These are phyloP conservation scores for Microtus pennsylvanicus DNA, from an alignment of 2,113 vertebrate genomes.

Conservation along the genomic window DNA sequence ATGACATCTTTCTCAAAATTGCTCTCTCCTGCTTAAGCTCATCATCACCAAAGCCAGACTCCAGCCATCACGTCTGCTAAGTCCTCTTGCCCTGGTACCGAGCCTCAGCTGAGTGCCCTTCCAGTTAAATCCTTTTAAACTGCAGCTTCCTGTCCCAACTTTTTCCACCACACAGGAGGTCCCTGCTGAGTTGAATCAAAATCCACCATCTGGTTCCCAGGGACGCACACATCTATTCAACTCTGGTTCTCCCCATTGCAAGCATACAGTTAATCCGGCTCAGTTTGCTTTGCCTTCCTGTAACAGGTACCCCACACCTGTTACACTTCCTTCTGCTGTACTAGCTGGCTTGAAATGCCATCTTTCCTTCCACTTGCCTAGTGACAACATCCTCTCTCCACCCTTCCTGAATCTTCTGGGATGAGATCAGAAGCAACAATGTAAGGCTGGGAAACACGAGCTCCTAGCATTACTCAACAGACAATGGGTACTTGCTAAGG, in stretches of 20 bases:
- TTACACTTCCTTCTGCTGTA: not conserved
- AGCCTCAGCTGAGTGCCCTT: not conserved
- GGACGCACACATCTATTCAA: not conserved
- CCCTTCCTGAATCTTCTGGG: not conserved
- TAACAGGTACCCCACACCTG: not conserved
- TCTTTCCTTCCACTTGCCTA: not conserved
- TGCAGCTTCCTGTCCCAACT: not conserved
- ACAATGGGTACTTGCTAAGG: not conserved
- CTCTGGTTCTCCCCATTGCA: not conserved
- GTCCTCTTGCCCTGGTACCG: not conserved
- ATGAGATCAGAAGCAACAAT: not conserved
- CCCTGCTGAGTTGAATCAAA: not conserved
- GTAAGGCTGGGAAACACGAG: not conserved
- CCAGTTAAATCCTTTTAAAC: not conserved
- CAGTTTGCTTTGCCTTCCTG: not conserved
- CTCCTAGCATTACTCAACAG: not conserved
- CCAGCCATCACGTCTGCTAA: not conserved
- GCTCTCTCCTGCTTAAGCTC: not conserved
- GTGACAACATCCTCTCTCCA: not conserved
- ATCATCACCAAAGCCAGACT: not conserved
- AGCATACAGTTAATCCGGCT: not conserved
- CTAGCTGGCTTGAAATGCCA: not conserved
- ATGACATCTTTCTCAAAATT: not conserved
- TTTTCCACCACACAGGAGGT: not conserved
- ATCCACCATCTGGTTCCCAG: not conserved